Conservation (phyloP, 2,797 vertebrate genomes). For the Gastrophryne carolinensis region DNA sequence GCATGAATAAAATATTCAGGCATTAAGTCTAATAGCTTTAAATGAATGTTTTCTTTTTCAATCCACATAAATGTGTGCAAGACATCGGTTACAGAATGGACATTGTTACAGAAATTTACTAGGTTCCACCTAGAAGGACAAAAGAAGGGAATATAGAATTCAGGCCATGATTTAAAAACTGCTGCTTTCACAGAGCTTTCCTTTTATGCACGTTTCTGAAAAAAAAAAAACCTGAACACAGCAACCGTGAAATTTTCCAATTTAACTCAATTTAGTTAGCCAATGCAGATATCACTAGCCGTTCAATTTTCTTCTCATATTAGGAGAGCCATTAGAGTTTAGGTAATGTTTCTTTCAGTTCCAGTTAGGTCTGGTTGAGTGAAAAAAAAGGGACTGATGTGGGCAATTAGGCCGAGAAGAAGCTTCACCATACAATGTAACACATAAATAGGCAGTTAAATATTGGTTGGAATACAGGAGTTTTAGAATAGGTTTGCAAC, state of each 20-base stretch:
- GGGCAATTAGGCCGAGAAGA: neutral
- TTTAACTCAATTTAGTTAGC: constrained; percentile 36
- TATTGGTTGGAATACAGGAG: too few species aligned
- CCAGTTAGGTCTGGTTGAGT: neutral
- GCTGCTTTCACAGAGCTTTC: constrained; percentile 50
- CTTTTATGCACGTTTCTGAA: constrained; percentile 48
- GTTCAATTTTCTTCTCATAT: constrained; percentile 27
- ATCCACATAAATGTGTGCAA: neutral
- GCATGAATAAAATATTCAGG: too few species aligned
- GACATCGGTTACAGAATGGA: neutral
- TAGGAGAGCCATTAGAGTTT: constrained; percentile 10
- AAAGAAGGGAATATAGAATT: neutral
- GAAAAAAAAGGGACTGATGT: neutral
- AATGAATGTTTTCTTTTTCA: neutral
- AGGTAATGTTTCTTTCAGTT: constrained; percentile 19
- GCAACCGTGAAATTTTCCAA: constrained; percentile 26
- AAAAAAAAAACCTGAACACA: neutral
- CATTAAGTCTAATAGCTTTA: neutral
- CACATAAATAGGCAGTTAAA: too few species aligned
- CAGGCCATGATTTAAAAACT: constrained; percentile 7
- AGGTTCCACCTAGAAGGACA: neutral
- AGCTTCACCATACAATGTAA: too few species aligned
- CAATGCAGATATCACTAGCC: constrained; percentile 31
- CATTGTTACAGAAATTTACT: neutral
- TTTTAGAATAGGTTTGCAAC: neutral